These are phyloP conservation scores for Catocala sponsa DNA, from an alignment of 2,888 invertebrate species.

Conservation along the genomic window DNA sequence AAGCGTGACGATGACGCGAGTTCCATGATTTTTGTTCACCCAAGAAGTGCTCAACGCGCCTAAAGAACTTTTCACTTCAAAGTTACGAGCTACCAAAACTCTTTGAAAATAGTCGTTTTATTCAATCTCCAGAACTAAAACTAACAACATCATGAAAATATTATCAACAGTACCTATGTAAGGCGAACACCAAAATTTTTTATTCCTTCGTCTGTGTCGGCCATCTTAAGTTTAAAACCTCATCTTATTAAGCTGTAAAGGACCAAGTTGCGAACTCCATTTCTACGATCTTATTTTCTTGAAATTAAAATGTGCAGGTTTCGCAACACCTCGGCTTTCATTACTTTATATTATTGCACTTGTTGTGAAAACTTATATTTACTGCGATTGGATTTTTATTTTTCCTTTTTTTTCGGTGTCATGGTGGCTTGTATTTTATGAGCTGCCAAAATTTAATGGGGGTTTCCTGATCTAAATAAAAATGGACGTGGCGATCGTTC, in stretches of 20 bases:
- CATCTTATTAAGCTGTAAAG: conserved; percentile 26
- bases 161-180: background rate
- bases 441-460: conserved; percentile 4
- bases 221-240: conserved; percentile 24
- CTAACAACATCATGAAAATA: background rate
- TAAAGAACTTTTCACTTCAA: too few species aligned
- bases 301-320: conserved; percentile 38
- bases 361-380: conserved; percentile 15
- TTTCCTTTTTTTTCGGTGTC: background rate
- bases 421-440: conserved; percentile 5
- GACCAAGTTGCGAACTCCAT: conserved; percentile 34
- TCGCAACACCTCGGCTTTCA: conserved; percentile 19
- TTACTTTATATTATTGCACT: conserved; percentile 14
- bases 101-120: too few species aligned
- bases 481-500: too few species aligned
- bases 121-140: background rate
- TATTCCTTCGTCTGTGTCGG: background rate
- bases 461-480: background rate
- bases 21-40: too few species aligned
- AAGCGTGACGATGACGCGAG: too few species aligned
- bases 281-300: conserved; percentile 40
- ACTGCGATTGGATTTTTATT: conserved; percentile 12
- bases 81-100: too few species aligned
- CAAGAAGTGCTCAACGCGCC: too few species aligned
- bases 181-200: background rate